phyloP scores from a whole-genome alignment of 2,113 vertebrate genomes.

The Ciconia boyciana region DNA sequence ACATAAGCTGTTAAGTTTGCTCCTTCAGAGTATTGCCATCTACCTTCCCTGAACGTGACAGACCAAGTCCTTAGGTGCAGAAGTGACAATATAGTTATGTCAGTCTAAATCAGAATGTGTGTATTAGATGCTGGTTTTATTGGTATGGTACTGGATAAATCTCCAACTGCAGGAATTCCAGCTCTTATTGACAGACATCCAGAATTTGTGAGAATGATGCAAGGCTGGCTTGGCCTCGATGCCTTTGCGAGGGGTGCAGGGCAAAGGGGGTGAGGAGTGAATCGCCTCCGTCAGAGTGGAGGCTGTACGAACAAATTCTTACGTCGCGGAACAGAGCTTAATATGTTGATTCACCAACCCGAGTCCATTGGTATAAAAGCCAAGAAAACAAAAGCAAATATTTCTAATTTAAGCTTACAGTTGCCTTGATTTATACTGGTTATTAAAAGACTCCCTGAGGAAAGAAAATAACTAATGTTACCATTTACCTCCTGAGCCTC shows the following conservation, averaged over 20 bases:
- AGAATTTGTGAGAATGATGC: neutral
- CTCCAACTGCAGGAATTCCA: neutral
- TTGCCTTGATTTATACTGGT: neutral
- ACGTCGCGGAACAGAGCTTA: accelerated
- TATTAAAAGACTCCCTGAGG: conserved; percentile 4
- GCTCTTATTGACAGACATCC: neutral
- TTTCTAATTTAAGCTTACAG: neutral
- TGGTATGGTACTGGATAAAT: neutral
- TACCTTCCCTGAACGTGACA: neutral
- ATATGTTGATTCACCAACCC: neutral
- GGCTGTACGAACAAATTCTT: neutral
- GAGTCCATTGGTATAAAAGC: neutral
- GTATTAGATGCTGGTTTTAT: neutral
- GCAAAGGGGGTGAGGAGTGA: neutral
- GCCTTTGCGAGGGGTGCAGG: neutral
- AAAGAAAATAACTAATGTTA: conserved; percentile 2
- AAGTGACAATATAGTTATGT: neutral
- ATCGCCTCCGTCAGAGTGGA: neutral
- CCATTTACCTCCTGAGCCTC: neutral
- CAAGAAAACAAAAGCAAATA: conserved; percentile 4
- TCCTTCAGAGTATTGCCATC: neutral
- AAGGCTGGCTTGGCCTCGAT: neutral
- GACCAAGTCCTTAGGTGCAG: neutral
- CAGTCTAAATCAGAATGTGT: neutral
- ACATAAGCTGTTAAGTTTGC: neutral